A percentile compares a stretch with the other conserved stretches of the same genome.
phyloP scores from a whole-genome alignment of 2,797 vertebrate genomes.

The Tauraco hartlaubi region DNA sequence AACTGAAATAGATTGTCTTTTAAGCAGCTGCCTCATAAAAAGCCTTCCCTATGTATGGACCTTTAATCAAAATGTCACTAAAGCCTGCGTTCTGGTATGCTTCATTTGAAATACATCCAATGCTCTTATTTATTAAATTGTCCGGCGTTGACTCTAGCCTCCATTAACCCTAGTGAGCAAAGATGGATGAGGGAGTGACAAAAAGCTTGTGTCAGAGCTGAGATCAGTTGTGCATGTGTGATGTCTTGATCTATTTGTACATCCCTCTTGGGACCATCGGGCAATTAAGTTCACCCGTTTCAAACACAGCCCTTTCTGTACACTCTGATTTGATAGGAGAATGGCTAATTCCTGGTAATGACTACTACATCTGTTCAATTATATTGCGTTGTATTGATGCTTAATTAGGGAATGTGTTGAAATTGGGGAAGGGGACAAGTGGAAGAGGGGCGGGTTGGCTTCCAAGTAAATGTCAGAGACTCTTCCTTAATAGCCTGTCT shows the following conservation, averaged over 20 bases:
- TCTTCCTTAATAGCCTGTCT: conserved; percentile 74
- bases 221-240: conserved; percentile 32
- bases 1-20: conserved; percentile 68
- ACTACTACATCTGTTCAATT: conserved; percentile 83
- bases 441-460: conserved; percentile 31
- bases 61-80: conserved; percentile 73
- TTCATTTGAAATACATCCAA: conserved; percentile 61
- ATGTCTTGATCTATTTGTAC: conserved; percentile 84
- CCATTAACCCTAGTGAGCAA: conserved; percentile 69
- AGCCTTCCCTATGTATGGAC: neutral
- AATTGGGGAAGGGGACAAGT: conserved; percentile 57
- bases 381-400: conserved; percentile 76
- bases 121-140: conserved; percentile 69
- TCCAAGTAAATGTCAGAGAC: conserved; percentile 72
- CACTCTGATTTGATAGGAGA: conserved; percentile 74
- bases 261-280: conserved; percentile 68
- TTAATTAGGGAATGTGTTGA: conserved; percentile 80
- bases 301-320: conserved; percentile 62
- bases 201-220: conserved; percentile 66
- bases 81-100: conserved; percentile 39
- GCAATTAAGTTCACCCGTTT: conserved; percentile 80
- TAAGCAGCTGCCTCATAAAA: conserved; percentile 67
- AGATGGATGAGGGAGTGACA: conserved; percentile 75
- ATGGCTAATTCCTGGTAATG: conserved; percentile 79
- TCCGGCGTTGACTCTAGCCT: neutral